Percentiles rank a stretch among this genome's conserved stretches.
phyloP scores from a whole-genome alignment of 2,797 vertebrate genomes.

The Epinephelus awoara region DNA sequence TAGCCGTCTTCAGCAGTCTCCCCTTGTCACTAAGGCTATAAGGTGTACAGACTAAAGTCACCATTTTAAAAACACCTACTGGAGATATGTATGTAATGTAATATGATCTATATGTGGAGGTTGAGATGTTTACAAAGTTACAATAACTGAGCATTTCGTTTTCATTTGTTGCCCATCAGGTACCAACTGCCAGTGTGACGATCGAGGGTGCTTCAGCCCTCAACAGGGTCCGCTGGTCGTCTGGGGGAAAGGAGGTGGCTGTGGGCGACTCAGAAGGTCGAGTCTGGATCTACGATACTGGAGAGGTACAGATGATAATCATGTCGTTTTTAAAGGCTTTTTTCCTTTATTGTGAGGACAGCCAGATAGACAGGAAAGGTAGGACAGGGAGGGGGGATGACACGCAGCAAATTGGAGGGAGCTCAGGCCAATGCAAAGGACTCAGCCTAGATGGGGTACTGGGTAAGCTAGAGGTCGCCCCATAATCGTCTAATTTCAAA shows the following conservation, averaged over 20 bases:
- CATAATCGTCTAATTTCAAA: background rate
- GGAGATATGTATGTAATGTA: background rate
- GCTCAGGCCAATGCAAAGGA: too few species aligned
- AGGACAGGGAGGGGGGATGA: too few species aligned
- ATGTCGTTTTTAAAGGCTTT: too few species aligned
- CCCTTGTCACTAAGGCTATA: too few species aligned
- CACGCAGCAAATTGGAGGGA: too few species aligned
- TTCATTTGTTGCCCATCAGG: constrained; percentile 78
- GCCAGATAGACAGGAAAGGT: too few species aligned
- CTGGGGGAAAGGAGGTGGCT: constrained; percentile 95
- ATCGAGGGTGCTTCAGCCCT: constrained; percentile 96
- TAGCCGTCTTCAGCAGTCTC: too few species aligned
- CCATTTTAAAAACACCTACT: too few species aligned
- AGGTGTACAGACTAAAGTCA: too few species aligned
- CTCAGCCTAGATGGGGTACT: too few species aligned
- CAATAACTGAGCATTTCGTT: background rate
- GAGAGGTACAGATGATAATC: constrained; percentile 89
- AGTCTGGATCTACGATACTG: constrained; percentile 97
- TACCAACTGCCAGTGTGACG: constrained; percentile 95
- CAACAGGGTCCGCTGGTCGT: constrained; percentile 96
- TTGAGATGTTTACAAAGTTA: background rate
- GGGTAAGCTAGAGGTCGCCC: too few species aligned
- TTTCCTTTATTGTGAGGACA: too few species aligned
- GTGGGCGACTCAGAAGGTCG: constrained; percentile 98
- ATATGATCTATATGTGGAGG: background rate